Conservation (phyloP, 2,113 vertebrate genomes). For the Neogobius melanostomus region DNA sequence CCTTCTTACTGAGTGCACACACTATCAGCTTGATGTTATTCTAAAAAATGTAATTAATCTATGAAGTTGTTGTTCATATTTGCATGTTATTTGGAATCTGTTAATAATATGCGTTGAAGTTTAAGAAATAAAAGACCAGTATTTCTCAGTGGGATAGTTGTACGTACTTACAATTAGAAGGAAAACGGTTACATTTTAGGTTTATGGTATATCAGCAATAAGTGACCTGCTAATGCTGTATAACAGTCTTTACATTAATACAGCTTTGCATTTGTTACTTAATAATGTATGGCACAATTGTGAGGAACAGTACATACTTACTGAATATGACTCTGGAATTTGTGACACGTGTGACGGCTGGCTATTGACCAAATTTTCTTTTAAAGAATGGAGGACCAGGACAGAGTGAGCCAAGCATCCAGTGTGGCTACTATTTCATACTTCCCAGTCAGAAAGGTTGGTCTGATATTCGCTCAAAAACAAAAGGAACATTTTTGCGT, state of each 20-base stretch:
- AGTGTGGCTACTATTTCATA: slow-evolving; percentile 80
- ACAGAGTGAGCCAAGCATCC: slow-evolving; percentile 79
- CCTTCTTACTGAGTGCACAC: slow-evolving; percentile 14
- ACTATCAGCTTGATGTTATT: neutral
- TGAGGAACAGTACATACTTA: neutral
- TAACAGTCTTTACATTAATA: no score
- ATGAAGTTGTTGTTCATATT: neutral
- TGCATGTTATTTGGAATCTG: neutral
- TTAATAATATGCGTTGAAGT: no score
- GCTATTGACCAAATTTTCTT: neutral
- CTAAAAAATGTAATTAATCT: neutral
- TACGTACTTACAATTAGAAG: neutral
- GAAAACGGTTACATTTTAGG: neutral
- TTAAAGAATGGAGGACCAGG: slow-evolving; percentile 79
- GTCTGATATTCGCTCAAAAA: neutral
- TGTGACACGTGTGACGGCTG: neutral
- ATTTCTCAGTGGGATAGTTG: neutral
- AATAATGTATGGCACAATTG: no score
- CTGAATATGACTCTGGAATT: neutral
- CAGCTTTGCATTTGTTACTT: no score
- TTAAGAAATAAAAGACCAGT: neutral
- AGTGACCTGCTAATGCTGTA: no score
- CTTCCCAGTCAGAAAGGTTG: slow-evolving; percentile 69
- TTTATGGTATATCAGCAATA: neutral
- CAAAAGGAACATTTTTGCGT: neutral